These are phyloP conservation scores for Diplolepis rosae DNA, from an alignment of 2,888 invertebrate species.

Conservation along the genomic window DNA sequence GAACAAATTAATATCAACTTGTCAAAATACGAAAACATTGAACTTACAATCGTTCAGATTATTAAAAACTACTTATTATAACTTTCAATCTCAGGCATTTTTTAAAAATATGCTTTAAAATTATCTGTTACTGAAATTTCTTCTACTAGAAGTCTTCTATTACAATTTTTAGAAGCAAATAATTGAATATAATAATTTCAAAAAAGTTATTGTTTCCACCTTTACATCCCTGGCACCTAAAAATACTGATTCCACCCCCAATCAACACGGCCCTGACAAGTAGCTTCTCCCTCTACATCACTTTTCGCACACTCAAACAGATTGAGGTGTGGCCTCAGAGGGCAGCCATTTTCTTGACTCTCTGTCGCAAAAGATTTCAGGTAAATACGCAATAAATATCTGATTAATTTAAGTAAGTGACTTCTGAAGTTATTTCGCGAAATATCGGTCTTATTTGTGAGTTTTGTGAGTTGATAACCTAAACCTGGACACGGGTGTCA, in stretches of 20 bases:
- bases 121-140: too few species aligned
- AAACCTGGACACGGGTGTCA: slow-evolving; percentile 27
- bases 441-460: not conserved
- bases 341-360: slow-evolving; percentile 57
- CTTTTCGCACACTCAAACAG: slow-evolving; percentile 47
- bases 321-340: slow-evolving; percentile 56
- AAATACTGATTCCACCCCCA: not conserved
- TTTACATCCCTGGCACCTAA: not conserved
- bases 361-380: slow-evolving; percentile 55
- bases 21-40: too few species aligned
- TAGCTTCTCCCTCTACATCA: slow-evolving; percentile 34
- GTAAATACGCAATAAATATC: slow-evolving; percentile 49
- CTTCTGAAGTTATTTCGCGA: slow-evolving; percentile 26
- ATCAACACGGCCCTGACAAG: slow-evolving; percentile 41
- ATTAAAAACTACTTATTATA: too few species aligned
- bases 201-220: not conserved
- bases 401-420: slow-evolving; percentile 31
- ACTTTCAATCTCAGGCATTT: too few species aligned
- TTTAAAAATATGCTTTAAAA: too few species aligned
- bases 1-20: too few species aligned
- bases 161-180: too few species aligned
- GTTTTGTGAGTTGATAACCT: slow-evolving; percentile 25
- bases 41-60: too few species aligned
- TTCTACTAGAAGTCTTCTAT: too few species aligned
- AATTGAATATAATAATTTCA: too few species aligned